A percentile compares a stretch with the other conserved stretches of the same genome.
phyloP scores from a whole-genome alignment of 2,888 invertebrate species.

The Proisotoma minuta region DNA sequence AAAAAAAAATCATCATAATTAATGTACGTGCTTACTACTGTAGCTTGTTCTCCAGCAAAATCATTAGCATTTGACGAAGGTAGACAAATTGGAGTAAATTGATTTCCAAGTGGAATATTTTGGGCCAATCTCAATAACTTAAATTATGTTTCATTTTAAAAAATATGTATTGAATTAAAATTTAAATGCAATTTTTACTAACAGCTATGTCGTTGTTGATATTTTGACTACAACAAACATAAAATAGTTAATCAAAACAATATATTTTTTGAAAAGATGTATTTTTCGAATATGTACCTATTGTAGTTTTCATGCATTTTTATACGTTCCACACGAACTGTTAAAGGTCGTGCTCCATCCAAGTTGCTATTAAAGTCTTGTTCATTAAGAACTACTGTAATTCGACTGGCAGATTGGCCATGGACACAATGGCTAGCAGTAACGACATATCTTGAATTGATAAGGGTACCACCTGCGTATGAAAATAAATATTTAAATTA shows the following conservation, averaged over 20 bases:
- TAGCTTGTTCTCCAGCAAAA: slow-evolving; percentile 35
- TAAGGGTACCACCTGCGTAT: slow-evolving; percentile 22
- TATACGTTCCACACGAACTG: slow-evolving; percentile 28
- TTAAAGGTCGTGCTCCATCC: slow-evolving; percentile 28
- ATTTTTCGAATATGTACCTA: slow-evolving; percentile 21
- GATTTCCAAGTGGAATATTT: slow-evolving; percentile 24
- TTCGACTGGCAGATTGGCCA: slow-evolving; percentile 38
- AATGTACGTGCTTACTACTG: slow-evolving; percentile 27
- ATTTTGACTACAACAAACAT: too few relatives aligned
- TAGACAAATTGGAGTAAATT: slow-evolving; percentile 41
- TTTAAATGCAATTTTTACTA: slow-evolving; percentile 1
- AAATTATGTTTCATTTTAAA: too few relatives aligned
- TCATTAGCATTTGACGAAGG: slow-evolving; percentile 38
- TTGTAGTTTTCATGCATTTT: slow-evolving; percentile 43
- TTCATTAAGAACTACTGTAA: slow-evolving; percentile 42
- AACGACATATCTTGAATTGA: slow-evolving; percentile 33
- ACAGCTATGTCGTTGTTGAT: slow-evolving; percentile 43
- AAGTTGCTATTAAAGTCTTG: slow-evolving; percentile 34
- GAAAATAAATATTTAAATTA: background rate
- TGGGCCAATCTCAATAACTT: slow-evolving; percentile 32
- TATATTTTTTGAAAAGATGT: too few relatives aligned
- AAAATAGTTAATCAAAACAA: too few relatives aligned
- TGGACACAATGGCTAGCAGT: slow-evolving; percentile 45
- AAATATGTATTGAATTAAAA: too few relatives aligned
- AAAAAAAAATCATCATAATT: background rate